These are phyloP conservation scores for Trididemnum nubilum DNA, from an alignment of 23 tunicate species.

Conservation along the genomic window DNA sequence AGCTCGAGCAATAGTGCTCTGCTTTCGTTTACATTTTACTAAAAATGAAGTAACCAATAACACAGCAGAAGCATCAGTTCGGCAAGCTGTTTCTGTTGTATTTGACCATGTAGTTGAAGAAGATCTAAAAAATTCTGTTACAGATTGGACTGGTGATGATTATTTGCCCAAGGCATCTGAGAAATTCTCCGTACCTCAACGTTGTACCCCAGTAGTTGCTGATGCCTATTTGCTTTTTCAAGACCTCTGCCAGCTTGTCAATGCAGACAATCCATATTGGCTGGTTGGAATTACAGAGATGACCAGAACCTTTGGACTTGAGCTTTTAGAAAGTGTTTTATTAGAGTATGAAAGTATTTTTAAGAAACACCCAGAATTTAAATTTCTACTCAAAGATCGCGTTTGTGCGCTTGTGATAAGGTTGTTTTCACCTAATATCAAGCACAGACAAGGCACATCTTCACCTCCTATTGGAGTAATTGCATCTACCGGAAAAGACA, in stretches of 20 bases:
- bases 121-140: slow-evolving; percentile 37
- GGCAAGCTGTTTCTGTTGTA: slow-evolving; percentile 86
- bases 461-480: slow-evolving; percentile 71
- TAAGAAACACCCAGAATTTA: slow-evolving; percentile 82
- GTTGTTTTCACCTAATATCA: slow-evolving; percentile 92
- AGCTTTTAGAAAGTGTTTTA: slow-evolving; percentile 82
- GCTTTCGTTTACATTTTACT: slow-evolving; percentile 94
- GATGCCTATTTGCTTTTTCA: slow-evolving; percentile 93
- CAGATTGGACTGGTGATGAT: slow-evolving; percentile 57
- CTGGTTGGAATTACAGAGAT: slow-evolving; percentile 87
- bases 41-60: slow-evolving; percentile 89
- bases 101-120: slow-evolving; percentile 82
- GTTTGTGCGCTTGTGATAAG: slow-evolving; percentile 92
- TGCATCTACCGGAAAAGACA: slow-evolving; percentile 47
- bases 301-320: slow-evolving; percentile 90
- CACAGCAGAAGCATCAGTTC: slow-evolving; percentile 94
- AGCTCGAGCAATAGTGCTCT: slow-evolving; percentile 77
- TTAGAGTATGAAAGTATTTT: slow-evolving; percentile 70
- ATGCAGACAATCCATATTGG: slow-evolving; percentile 90
- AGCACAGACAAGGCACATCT: slow-evolving; percentile 92
- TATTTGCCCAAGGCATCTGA: slow-evolving; percentile 62
- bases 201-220: slow-evolving; percentile 50
- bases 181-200: slow-evolving; percentile 62
- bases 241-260: slow-evolving; percentile 91
- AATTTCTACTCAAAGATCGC: slow-evolving; percentile 85